phyloP scores from a whole-genome alignment of 2,113 vertebrate genomes.

The Casuarius casuarius region DNA sequence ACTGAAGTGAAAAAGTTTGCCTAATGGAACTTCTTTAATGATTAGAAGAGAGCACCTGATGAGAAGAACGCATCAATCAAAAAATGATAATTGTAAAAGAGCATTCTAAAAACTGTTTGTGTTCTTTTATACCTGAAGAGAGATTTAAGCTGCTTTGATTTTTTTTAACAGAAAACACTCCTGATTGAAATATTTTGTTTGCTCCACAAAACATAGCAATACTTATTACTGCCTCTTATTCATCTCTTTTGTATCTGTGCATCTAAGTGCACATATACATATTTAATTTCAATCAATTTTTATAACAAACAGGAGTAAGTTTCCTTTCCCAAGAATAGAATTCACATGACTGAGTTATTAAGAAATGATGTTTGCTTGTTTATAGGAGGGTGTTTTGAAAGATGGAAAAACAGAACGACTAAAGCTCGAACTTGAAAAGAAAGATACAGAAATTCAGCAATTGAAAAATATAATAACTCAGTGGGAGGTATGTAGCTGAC shows the following conservation, averaged over 20 bases:
- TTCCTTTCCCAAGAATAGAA: neutral
- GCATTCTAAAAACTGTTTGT: neutral
- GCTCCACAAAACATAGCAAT: neutral
- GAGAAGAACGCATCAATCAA: neutral
- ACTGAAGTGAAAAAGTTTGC: constrained; percentile 13
- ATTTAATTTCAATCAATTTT: neutral
- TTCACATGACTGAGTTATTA: neutral
- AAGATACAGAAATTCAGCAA: constrained; percentile 89
- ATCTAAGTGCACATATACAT: neutral
- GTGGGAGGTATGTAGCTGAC: constrained; percentile 86
- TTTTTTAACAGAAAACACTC: neutral
- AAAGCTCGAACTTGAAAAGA: constrained; percentile 92
- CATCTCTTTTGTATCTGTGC: neutral
- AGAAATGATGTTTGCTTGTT: constrained; percentile 18
- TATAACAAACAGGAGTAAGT: neutral
- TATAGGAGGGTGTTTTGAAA: constrained; percentile 73
- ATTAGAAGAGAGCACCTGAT: neutral
- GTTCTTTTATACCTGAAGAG: neutral
- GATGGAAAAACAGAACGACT: constrained; percentile 88
- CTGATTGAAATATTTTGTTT: neutral
- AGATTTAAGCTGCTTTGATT: neutral
- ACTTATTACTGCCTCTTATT: neutral
- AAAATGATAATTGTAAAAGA: neutral
- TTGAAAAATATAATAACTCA: constrained; percentile 86
- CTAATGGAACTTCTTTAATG: neutral